A percentile compares a stretch with the other conserved stretches of the same genome.
These are phyloP conservation scores for Pluvialis apricaria DNA, from an alignment of 2,113 vertebrate genomes.

Conservation along the genomic window DNA sequence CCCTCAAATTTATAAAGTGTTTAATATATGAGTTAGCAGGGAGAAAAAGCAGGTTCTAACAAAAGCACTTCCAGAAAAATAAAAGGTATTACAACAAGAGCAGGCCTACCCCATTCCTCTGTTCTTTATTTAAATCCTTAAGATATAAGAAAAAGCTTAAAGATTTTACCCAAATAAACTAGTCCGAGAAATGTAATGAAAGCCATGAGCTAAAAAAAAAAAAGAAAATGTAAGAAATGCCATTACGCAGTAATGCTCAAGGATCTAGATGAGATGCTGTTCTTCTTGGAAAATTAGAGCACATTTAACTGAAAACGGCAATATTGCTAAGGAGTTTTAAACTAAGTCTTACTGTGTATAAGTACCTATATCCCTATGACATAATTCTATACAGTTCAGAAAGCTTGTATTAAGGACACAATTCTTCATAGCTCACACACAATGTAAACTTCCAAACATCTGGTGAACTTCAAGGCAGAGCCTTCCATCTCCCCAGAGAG, in stretches of 20 bases:
- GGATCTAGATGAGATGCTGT: background rate
- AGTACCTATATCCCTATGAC: background rate
- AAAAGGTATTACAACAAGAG: background rate
- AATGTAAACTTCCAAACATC: conserved; percentile 43
- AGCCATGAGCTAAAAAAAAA: background rate
- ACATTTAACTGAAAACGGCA: background rate
- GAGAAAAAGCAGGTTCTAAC: conserved; percentile 35
- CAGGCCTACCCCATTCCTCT: background rate
- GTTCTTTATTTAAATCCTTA: conserved; percentile 17
- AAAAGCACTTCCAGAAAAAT: conserved; percentile 33
- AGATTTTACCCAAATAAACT: background rate
- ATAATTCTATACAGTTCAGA: background rate
- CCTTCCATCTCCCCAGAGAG: conserved; percentile 1
- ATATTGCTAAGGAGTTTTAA: background rate
- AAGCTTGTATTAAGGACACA: background rate
- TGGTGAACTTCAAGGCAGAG: conserved; percentile 43
- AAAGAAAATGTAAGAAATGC: background rate
- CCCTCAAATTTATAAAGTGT: conserved; percentile 43
- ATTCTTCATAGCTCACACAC: background rate
- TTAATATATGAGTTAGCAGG: conserved; percentile 44
- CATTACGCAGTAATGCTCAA: background rate
- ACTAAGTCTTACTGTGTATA: background rate
- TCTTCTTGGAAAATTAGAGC: background rate
- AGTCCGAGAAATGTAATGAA: background rate
- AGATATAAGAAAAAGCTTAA: background rate